A percentile compares a stretch with the other conserved stretches of the same genome.
Evolutionary conservation across 2,888 invertebrate genomes (phyloP).

Genomic region (Polydrusus tereticollis): DNA sequence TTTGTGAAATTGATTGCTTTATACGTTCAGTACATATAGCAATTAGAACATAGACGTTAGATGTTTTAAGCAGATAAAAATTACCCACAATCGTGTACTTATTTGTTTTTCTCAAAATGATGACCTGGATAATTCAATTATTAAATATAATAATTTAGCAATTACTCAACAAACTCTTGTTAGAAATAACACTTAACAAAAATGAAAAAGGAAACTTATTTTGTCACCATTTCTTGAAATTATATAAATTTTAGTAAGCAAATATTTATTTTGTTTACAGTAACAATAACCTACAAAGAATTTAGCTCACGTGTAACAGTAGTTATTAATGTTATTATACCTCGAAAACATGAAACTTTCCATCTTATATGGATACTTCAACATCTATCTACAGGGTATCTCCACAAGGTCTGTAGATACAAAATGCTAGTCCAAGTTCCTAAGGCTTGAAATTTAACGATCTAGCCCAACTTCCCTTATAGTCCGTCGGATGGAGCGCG

Average conservation of each 20-base stretch:
- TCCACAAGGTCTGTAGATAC: no score
- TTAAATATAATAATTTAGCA: not conserved
- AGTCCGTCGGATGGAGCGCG: no score
- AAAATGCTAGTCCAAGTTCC: no score
- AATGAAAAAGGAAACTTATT: not conserved
- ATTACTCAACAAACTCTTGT: not conserved
- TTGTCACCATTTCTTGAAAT: constrained; percentile 5
- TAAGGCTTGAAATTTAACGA: no score
- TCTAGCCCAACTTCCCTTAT: no score
- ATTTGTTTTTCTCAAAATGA: constrained; percentile 8
- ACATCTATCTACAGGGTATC: no score
- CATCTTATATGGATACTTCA: no score
- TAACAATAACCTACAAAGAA: not conserved
- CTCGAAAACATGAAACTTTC: not conserved
- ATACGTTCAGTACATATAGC: not conserved
- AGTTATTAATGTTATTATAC: not conserved
- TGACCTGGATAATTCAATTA: not conserved
- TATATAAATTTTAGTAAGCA: not conserved
- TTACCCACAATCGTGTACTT: not conserved
- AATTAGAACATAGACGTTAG: not conserved
- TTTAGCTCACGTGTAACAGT: not conserved
- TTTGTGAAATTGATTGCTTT: not conserved
- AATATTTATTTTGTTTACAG: not conserved
- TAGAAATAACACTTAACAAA: not conserved
- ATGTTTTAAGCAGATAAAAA: not conserved